These are phyloP conservation scores for Falco rusticolus DNA, from an alignment of 2,797 vertebrate genomes.

Conservation along the genomic window DNA sequence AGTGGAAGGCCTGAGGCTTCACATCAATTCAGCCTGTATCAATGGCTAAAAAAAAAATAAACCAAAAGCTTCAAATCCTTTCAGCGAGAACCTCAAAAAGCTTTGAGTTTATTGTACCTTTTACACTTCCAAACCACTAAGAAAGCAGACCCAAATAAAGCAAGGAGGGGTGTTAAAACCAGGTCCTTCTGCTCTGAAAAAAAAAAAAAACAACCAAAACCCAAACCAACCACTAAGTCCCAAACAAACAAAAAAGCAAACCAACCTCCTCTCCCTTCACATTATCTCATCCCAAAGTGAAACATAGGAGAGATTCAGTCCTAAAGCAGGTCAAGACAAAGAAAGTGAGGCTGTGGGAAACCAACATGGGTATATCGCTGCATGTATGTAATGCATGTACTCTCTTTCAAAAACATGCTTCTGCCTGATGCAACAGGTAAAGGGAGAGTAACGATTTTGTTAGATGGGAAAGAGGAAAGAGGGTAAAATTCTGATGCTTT, in stretches of 20 bases:
- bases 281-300: background rate
- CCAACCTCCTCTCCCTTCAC: background rate
- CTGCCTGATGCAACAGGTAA: background rate
- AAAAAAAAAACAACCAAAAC: background rate
- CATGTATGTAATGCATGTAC: background rate
- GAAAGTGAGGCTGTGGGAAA: background rate
- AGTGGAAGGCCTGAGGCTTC: slow-evolving; percentile 42
- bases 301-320: background rate
- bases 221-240: background rate
- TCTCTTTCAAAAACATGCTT: background rate
- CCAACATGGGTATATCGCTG: background rate
- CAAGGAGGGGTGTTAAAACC: background rate
- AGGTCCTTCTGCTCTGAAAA: background rate
- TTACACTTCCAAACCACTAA: background rate
- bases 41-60: background rate
- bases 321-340: background rate
- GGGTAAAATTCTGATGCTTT: background rate
- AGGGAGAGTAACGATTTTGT: background rate
- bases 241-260: background rate
- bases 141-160: background rate
- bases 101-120: background rate
- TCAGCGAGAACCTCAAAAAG: background rate
- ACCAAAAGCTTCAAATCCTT: slow-evolving; percentile 14
- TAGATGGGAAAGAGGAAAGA: background rate
- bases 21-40: slow-evolving; percentile 45